These are phyloP conservation scores for Dicrurus megarhynchus DNA, from an alignment of 2,113 vertebrate genomes.

Conservation along the genomic window DNA sequence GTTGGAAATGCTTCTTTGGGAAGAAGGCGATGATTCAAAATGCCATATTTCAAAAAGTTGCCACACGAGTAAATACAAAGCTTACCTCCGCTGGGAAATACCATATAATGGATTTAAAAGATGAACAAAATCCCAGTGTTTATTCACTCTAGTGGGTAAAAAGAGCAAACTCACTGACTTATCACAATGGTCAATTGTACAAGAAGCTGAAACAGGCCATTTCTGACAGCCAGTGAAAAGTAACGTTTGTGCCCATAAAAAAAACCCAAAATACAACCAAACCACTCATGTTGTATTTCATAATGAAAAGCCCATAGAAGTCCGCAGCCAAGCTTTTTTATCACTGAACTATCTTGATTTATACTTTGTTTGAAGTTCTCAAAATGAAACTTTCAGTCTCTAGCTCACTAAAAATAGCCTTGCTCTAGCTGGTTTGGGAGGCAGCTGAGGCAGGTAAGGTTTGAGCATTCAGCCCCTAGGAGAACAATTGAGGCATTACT, in stretches of 20 bases:
- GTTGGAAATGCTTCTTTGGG: not conserved
- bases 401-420: not conserved
- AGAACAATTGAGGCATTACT: not conserved
- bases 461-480: not conserved
- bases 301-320: slow-evolving; percentile 9
- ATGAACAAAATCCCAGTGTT: slow-evolving; percentile 51
- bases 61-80: slow-evolving; percentile 23
- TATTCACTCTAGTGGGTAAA: slow-evolving; percentile 37
- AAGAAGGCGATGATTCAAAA: not conserved
- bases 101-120: slow-evolving; percentile 39
- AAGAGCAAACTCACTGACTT: slow-evolving; percentile 17
- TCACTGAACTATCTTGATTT: slow-evolving; percentile 47
- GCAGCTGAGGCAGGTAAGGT: not conserved
- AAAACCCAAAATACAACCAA: not conserved
- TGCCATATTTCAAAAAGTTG: not conserved
- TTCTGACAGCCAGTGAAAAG: slow-evolving; percentile 49
- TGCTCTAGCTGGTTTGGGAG: not conserved
- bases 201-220: slow-evolving; percentile 2
- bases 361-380: slow-evolving; percentile 45
- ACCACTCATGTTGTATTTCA: slow-evolving; percentile 1
- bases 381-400: slow-evolving; percentile 38
- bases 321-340: slow-evolving; percentile 22
- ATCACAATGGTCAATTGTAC: slow-evolving; percentile 39
- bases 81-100: not conserved
- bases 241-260: slow-evolving; percentile 31